Evolutionary conservation across 2,888 invertebrate genomes (phyloP).

Genomic region (Theretra japonica): DNA sequence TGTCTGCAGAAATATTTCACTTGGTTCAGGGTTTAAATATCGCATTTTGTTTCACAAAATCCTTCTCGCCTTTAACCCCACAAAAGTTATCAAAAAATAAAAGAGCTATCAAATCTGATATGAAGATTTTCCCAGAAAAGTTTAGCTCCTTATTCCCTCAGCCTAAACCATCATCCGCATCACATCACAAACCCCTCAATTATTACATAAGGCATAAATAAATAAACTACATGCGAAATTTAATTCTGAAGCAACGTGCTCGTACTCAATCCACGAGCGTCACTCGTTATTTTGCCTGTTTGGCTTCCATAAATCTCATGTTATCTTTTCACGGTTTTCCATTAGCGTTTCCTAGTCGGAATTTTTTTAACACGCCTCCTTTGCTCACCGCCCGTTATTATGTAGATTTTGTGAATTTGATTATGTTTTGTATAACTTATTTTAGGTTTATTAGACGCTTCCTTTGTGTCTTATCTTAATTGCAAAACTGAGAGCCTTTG

Average conservation of each 20-base stretch:
- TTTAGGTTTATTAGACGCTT: slow-evolving; percentile 14
- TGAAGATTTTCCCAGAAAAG: too few species aligned
- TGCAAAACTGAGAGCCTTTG: neutral
- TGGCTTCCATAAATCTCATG: slow-evolving; percentile 56
- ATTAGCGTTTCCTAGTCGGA: slow-evolving; percentile 52
- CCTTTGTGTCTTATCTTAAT: slow-evolving; percentile 26
- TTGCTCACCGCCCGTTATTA: slow-evolving; percentile 18
- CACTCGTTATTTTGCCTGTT: slow-evolving; percentile 52
- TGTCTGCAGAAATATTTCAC: too few species aligned
- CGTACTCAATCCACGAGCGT: neutral
- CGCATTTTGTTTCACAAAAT: too few species aligned
- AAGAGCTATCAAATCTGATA: too few species aligned
- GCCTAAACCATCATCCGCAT: too few species aligned
- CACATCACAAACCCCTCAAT: too few species aligned
- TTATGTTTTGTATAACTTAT: slow-evolving; percentile 26
- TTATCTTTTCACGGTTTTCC: slow-evolving; percentile 55
- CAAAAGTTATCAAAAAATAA: too few species aligned
- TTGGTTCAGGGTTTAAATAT: too few species aligned
- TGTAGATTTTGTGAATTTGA: slow-evolving; percentile 27
- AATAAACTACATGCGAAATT: slow-evolving; percentile 32
- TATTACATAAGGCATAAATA: neutral
- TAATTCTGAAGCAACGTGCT: neutral
- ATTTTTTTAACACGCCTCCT: slow-evolving; percentile 32
- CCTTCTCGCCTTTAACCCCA: too few species aligned
- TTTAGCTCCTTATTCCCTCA: too few species aligned